These are phyloP conservation scores for Lordiphosa mommai DNA, from an alignment of 1,140 invertebrate species.

Conservation along the genomic window DNA sequence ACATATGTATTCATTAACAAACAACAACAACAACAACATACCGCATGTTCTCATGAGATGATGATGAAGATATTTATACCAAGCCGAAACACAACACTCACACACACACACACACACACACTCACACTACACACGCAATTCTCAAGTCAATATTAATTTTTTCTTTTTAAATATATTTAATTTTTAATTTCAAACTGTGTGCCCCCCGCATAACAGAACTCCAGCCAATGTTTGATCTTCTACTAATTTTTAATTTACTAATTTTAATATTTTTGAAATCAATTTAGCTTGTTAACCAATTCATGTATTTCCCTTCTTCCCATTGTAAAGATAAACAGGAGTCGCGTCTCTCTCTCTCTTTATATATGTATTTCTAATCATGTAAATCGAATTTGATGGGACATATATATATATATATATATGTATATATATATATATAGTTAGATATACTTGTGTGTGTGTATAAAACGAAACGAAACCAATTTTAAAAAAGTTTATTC, in stretches of 20 bases:
- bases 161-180: too few species aligned
- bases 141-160: conserved; percentile 21
- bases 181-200: too few species aligned
- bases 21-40: conserved; percentile 23
- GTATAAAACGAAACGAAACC: background rate
- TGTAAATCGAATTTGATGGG: too few species aligned
- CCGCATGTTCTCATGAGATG: conserved; percentile 7
- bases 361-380: too few species aligned
- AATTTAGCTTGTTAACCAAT: conserved; percentile 28
- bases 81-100: background rate
- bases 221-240: conserved; percentile 25
- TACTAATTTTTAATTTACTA: conserved; percentile 17
- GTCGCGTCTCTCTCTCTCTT: conserved; percentile 4
- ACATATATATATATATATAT: conserved; percentile 28
- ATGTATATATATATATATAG: conserved; percentile 40
- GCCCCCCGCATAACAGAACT: conserved; percentile 29
- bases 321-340: conserved; percentile 25
- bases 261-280: conserved; percentile 28
- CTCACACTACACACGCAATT: background rate
- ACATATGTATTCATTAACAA: too few species aligned
- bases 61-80: conserved; percentile 15
- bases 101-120: too few species aligned
- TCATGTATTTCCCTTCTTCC: conserved; percentile 20
- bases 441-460: too few species aligned
- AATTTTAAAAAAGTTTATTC: conserved; percentile 9